These are phyloP conservation scores for Antechinus stuartii DNA, from an alignment of 2,113 vertebrate species.

Conservation along the genomic window DNA sequence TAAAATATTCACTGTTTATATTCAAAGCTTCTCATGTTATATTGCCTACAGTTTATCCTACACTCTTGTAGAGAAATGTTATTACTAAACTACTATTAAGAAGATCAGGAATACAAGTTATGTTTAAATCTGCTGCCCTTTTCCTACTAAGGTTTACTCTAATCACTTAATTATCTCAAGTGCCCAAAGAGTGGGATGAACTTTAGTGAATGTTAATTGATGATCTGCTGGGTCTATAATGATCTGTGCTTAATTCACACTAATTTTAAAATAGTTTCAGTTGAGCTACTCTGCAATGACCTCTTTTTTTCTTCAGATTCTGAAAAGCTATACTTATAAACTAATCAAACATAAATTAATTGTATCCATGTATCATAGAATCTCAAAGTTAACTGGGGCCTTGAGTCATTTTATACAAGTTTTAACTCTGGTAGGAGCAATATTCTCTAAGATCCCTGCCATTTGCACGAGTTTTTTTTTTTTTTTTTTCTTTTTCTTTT, in stretches of 20 bases:
- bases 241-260: slow-evolving; percentile 11
- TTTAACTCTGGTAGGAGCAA: neutral
- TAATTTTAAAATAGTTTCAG: neutral
- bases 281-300: slow-evolving; percentile 6
- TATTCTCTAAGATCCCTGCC: neutral
- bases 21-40: slow-evolving; percentile 41
- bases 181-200: neutral
- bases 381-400: neutral
- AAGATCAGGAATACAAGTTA: slow-evolving; percentile 33
- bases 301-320: slow-evolving; percentile 45
- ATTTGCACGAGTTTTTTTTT: neutral
- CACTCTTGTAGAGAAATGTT: slow-evolving; percentile 30
- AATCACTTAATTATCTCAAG: slow-evolving; percentile 10
- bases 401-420: neutral
- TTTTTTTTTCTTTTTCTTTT: neutral
- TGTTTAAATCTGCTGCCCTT: slow-evolving; percentile 5
- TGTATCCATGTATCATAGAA: neutral
- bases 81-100: slow-evolving; percentile 25
- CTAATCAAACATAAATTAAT: neutral
- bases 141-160: slow-evolving; percentile 29
- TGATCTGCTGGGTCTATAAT: neutral
- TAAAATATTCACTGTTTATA: slow-evolving; percentile 17
- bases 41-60: neutral
- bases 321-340: slow-evolving; percentile 36
- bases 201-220: slow-evolving; percentile 25